Base-by-base conservation (phyloP, 64 coral and sea anemone genomes). In the Stichodactyla mertensii region DNA sequence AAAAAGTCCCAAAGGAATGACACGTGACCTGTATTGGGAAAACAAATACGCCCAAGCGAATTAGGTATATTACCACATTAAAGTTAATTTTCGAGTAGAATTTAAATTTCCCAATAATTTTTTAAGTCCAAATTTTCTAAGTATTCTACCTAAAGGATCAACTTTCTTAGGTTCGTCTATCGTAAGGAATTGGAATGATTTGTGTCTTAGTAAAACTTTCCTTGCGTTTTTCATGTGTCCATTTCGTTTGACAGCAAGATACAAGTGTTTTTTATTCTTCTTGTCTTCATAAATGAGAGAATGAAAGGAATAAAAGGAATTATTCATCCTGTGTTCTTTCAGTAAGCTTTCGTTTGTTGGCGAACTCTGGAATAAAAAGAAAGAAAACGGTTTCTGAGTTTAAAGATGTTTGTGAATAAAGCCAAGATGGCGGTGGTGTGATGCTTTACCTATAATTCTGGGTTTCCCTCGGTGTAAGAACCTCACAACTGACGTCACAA, bases 171-270 rank as follows among this genome's bases (percentile, higher is more conserved):
- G 22, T 74, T 74, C 24, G 4, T 74, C 62, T 74, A 31, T 26
- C 7, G 69, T 74, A 74, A 74, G 69, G 10, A 81, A 81, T 19
- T 81, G 78, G 54, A 81, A 81, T n/a, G 78, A 53, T 81, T 81
- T 81, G 12, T 81, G 78, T 22, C 78, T 52, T 81, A 31, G 52
- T 55, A 20, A 20, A 20, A 81, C 78, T 54, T 81, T 81, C 10
- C 53, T 52, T 20, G 78, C 78, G 18, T 81, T 81, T 52, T 81
- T 81, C 78, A 81, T 81, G 52, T 81, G 4, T 4, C 78, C 78
- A 20, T 81, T 81, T 52, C 53, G 78, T 54, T 81, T 81, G 13
- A 81, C 26, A 11, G 78, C 78, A 22, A 81, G 78, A 55, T 81
- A 81, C 6, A 23, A 81, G 53, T 8, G 53, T 81, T 53, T 81